A percentile compares a stretch with the other conserved stretches of the same genome.
Evolutionary conservation across 2,888 invertebrate species (phyloP).

Genomic region (Monochamus alternatus): DNA sequence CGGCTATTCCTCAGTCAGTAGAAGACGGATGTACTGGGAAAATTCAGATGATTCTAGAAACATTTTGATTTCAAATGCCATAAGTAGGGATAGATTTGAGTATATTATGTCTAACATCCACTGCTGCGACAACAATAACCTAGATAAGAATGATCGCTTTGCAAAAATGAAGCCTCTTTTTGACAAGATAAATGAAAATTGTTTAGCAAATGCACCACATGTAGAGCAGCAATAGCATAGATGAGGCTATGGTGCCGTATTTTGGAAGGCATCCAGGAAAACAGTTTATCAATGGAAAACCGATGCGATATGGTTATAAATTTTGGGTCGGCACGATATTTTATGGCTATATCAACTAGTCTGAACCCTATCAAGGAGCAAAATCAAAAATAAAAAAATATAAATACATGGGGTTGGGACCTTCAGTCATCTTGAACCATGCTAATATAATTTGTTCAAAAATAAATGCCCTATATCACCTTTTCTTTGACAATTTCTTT

Average conservation of each 20-base stretch:
- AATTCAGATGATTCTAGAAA: slow-evolving; percentile 46
- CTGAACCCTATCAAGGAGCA: neutral
- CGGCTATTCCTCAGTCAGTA: slow-evolving; percentile 45
- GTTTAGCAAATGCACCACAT: too few relatives aligned
- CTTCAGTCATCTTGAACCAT: slow-evolving; percentile 16
- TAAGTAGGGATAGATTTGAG: slow-evolving; percentile 14
- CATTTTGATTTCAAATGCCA: slow-evolving; percentile 31
- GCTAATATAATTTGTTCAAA: slow-evolving; percentile 28
- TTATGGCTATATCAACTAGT: too few relatives aligned
- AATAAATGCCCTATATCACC: slow-evolving; percentile 16
- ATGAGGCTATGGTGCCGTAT: too few relatives aligned
- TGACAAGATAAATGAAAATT: too few relatives aligned
- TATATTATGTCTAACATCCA: neutral
- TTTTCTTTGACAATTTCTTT: slow-evolving; percentile 31
- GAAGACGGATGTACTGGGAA: slow-evolving; percentile 49
- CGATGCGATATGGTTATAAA: too few relatives aligned
- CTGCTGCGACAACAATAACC: neutral
- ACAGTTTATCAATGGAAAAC: too few relatives aligned
- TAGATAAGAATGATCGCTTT: too few relatives aligned
- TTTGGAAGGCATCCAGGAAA: too few relatives aligned
- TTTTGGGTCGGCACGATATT: too few relatives aligned
- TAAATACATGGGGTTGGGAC: neutral
- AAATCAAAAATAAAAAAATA: slow-evolving; percentile 8
- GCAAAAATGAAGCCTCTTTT: too few relatives aligned
- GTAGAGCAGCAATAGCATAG: too few relatives aligned